A percentile compares a stretch with the other conserved stretches of the same genome.
phyloP scores from a whole-genome alignment of 2,888 invertebrate genomes.

The Drosophila prostipennis region DNA sequence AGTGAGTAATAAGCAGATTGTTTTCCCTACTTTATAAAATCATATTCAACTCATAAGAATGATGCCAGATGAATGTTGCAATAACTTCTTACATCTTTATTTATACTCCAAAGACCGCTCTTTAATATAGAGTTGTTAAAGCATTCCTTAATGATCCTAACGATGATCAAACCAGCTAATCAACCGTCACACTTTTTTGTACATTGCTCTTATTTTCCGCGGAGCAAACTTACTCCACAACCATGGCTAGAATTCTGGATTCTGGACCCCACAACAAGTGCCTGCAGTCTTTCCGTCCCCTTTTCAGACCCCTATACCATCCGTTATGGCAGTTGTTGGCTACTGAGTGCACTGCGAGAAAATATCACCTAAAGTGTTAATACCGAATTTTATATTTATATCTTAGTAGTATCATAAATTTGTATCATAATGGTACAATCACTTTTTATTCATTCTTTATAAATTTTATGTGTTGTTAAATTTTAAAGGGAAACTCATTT shows the following conservation, averaged over 20 bases:
- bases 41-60: too few relatives aligned
- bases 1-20: too few relatives aligned
- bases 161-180: conserved; percentile 42
- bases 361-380: neutral
- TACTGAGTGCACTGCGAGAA: conserved; percentile 18
- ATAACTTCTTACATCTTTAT: conserved; percentile 9
- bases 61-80: neutral
- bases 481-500: neutral
- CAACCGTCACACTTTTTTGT: conserved; percentile 36
- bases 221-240: conserved; percentile 18
- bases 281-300: neutral
- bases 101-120: neutral
- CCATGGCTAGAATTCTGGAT: conserved; percentile 30
- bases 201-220: conserved; percentile 3
- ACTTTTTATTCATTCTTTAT: neutral
- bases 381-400: too few relatives aligned
- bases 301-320: conserved; percentile 1
- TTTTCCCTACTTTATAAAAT: too few relatives aligned
- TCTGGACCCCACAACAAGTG: conserved; percentile 42
- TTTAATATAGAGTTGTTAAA: conserved; percentile 34
- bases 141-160: conserved; percentile 39
- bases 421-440: neutral
- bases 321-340: conserved; percentile 20
- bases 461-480: too few relatives aligned
- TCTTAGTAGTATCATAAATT: neutral